Conservation (phyloP, 2,113 vertebrate species). For the Erythrocebus patas region DNA sequence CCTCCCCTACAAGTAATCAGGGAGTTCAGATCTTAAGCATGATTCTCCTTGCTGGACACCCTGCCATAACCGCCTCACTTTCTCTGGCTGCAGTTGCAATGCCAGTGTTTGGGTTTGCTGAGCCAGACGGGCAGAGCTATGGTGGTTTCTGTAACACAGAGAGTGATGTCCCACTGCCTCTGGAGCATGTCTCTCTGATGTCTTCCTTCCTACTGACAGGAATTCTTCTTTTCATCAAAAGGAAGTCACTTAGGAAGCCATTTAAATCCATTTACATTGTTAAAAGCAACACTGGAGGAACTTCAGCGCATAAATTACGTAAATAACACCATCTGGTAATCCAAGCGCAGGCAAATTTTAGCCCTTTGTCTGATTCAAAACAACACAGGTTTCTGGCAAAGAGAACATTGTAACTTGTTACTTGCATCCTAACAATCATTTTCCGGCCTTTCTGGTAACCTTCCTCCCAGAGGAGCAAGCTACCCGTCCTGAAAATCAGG, state of each 20-base stretch:
- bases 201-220: background rate
- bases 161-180: rapidly evolving
- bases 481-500: background rate
- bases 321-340: background rate
- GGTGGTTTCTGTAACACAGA: too few relatives aligned
- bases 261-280: background rate
- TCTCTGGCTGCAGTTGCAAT: too few relatives aligned
- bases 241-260: background rate
- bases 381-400: background rate
- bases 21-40: too few relatives aligned
- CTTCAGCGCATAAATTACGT: background rate
- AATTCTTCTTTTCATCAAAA: background rate
- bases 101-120: too few relatives aligned
- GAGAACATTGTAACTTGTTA: background rate
- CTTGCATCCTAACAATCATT: background rate
- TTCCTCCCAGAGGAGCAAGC: background rate
- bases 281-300: background rate
- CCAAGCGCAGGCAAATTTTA: background rate
- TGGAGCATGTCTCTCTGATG: too few relatives aligned
- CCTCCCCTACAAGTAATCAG: too few relatives aligned
- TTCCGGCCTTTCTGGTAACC: background rate
- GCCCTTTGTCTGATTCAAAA: background rate
- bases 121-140: too few relatives aligned
- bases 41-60: too few relatives aligned
- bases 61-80: too few relatives aligned